Evolutionary conservation across 2,113 vertebrate species (phyloP).

Genomic region (Poecile atricapillus): DNA sequence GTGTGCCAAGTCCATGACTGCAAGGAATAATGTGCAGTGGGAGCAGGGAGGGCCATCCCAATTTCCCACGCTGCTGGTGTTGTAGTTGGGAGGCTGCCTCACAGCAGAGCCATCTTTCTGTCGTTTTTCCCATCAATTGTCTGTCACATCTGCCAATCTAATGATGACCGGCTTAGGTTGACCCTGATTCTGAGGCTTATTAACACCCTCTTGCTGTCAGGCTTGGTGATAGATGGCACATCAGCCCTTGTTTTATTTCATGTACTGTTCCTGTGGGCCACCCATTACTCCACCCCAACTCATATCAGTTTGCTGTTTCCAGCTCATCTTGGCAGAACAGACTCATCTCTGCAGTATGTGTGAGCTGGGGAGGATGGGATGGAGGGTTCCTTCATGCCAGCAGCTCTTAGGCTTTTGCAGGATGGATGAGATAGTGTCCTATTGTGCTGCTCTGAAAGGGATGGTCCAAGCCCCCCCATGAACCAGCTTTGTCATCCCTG

Average conservation of each 20-base stretch:
- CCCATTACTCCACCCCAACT: not conserved
- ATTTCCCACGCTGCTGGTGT: not conserved
- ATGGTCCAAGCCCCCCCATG: not conserved
- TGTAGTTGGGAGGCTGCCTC: not conserved
- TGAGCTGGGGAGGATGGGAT: not conserved
- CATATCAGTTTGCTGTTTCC: not conserved
- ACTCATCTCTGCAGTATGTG: not conserved
- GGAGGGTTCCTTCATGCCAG: not conserved
- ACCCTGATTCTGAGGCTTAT: conserved; percentile 45
- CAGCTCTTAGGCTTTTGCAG: not conserved
- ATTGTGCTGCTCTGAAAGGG: not conserved
- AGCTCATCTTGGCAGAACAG: not conserved
- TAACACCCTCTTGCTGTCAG: conserved; percentile 42
- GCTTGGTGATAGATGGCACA: not conserved
- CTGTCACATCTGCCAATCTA: conserved; percentile 37
- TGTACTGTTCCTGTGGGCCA: not conserved
- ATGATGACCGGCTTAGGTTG: conserved; percentile 5
- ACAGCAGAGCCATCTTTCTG: not conserved
- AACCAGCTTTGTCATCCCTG: not conserved
- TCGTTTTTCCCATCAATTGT: not conserved
- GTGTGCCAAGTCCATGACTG: not conserved
- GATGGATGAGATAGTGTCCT: rapidly evolving
- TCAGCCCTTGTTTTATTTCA: not conserved
- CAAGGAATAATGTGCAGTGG: not conserved
- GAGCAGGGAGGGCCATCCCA: not conserved